Base-by-base conservation (phyloP, 2,113 vertebrate genomes). In the Saguinus imperator region DNA sequence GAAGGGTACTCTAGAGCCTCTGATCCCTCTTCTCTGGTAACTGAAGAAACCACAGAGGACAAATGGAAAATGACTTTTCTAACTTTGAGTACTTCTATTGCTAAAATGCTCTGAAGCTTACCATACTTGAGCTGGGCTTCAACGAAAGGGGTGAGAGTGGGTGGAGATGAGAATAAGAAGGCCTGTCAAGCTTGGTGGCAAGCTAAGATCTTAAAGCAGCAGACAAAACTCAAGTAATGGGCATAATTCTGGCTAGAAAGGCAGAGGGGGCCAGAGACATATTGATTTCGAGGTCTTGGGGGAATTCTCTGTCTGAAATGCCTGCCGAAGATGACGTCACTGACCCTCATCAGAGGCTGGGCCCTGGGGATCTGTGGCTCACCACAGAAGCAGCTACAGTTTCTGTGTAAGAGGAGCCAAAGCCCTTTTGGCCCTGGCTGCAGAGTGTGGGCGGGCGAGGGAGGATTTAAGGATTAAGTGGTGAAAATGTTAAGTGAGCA, bases 381-480 rank as follows among this genome's bases (percentile, higher is more conserved):
- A 92, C 96, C 91, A 79, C 89, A 91, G 83, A 81, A 66, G 87
- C 76, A 91, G 94, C 92, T 97, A 29, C n/a, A 91, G 80, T 95
- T 96, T 96, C 95, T 77, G 83, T 35, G 64, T 88, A 94, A 96
- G 75, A 29, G 37, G 1, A 97, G 66, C 79, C 93, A 81, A 70
- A 81, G 29, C 55, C 87, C 86, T 91, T 81, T 94, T 89, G 91
- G 95, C 73, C 85, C 83, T 64, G 79, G 85, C 89, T 93, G 86
- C 48, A 13, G 52, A 75, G 72, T 64, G 90, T 96, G 91, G 95
- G 92, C 4, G 5, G 82, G 66, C 3, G 0, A 95, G 35, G 27
- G 85, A 89, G 87, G 91, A 91, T 68, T 96, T 95, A 93, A 96
- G 91, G 93, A 98, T 92, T 97, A 88, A 97, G 89, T 61, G 61